A percentile compares a stretch with the other conserved stretches of the same genome.
phyloP scores from a whole-genome alignment of 1,140 invertebrate genomes.

The Berghia stephanieae region DNA sequence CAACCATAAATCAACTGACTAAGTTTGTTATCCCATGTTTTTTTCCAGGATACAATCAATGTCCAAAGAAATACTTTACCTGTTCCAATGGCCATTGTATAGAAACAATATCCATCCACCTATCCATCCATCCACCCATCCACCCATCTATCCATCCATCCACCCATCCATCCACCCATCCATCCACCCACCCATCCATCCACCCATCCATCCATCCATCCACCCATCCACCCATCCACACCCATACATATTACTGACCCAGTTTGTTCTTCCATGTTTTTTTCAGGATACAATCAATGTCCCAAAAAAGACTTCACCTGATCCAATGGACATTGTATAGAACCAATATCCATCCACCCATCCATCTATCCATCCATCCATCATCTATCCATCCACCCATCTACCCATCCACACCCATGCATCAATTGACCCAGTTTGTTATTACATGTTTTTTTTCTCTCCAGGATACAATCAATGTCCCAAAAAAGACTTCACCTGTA shows the following conservation, averaged over 20 bases:
- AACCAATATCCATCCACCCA: constrained; percentile 60
- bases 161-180: no score
- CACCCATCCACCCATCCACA: background rate
- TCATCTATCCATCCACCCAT: background rate
- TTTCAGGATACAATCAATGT: constrained; percentile 70
- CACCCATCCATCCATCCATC: background rate
- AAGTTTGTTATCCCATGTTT: background rate
- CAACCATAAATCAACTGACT: background rate
- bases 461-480: constrained; percentile 11
- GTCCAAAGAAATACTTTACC: constrained; percentile 87
- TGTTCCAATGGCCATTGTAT: constrained; percentile 95
- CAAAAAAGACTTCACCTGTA: constrained; percentile 86
- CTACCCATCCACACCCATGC: background rate
- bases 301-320: constrained; percentile 90
- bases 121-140: no score
- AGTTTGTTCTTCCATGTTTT: background rate
- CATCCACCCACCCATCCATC: background rate
- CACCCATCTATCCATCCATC: no score
- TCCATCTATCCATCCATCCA: background rate
- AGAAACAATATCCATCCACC: constrained; percentile 74
- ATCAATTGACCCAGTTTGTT: background rate
- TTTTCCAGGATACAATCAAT: constrained; percentile 67
- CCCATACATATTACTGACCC: constrained; percentile 52
- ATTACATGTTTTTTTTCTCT: background rate
- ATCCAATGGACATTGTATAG: constrained; percentile 92